phyloP scores from a whole-genome alignment of 2,797 vertebrate genomes.

The Hyperoplus lanceolatus region DNA sequence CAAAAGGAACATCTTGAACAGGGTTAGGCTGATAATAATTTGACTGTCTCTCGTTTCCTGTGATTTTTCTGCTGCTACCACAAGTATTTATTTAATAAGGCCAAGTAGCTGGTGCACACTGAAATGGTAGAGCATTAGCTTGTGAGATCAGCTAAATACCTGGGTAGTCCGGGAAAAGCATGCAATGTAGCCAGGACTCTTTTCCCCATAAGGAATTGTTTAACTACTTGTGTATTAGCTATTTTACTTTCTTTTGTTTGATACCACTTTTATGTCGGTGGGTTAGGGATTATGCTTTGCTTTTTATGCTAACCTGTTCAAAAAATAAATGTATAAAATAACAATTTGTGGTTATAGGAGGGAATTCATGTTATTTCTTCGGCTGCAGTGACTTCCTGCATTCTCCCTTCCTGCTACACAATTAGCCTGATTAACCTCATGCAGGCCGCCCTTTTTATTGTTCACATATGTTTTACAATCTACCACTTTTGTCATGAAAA shows the following conservation, averaged over 20 bases:
- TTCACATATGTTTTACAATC: too few relatives aligned
- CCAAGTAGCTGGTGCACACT: conserved; percentile 40
- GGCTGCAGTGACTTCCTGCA: background rate
- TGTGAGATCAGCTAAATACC: conserved; percentile 19
- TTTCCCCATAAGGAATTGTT: conserved; percentile 1
- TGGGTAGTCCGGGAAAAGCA: conserved; percentile 18
- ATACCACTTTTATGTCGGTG: background rate
- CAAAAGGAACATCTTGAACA: conserved; percentile 65
- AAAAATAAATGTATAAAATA: background rate
- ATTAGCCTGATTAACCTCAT: background rate
- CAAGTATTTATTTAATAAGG: conserved; percentile 49
- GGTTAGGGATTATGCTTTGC: too few relatives aligned
- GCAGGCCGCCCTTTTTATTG: background rate
- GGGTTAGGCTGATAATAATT: conserved; percentile 53
- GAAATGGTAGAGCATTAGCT: conserved; percentile 12
- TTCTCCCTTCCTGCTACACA: background rate
- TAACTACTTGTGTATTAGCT: background rate
- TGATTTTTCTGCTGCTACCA: conserved; percentile 24
- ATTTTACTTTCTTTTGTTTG: background rate
- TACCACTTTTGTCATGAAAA: too few relatives aligned
- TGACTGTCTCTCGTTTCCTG: conserved; percentile 46
- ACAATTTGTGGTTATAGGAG: background rate
- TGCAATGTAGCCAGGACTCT: background rate
- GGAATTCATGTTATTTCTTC: background rate
- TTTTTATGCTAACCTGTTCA: too few relatives aligned